Evolutionary conservation across 1,140 invertebrate species (phyloP).

Genomic region (Drosophila leontia): DNA sequence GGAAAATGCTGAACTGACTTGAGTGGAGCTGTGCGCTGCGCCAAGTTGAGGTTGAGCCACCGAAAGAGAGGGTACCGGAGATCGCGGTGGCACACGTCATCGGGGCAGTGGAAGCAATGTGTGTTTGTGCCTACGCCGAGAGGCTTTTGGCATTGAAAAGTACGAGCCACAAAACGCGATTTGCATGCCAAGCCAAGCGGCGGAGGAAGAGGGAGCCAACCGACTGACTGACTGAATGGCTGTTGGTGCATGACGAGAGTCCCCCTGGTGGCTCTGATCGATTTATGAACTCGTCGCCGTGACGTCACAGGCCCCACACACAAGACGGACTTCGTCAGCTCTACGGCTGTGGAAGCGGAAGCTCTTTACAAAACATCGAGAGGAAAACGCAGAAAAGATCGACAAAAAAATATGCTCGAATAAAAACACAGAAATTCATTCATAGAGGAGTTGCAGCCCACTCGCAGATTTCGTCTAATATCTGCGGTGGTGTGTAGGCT

Average conservation of each 20-base stretch:
- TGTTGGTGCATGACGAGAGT: slow-evolving; percentile 73
- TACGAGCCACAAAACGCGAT: slow-evolving; percentile 61
- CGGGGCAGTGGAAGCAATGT: slow-evolving; percentile 48
- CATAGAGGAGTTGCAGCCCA: slow-evolving; percentile 52
- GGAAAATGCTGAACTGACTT: slow-evolving; percentile 43
- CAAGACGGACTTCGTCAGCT: slow-evolving; percentile 41
- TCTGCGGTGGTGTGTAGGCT: slow-evolving; percentile 29
- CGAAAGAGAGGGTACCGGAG: slow-evolving; percentile 20
- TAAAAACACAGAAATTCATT: slow-evolving; percentile 61
- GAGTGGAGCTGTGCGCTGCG: not conserved
- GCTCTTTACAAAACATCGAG: slow-evolving; percentile 63
- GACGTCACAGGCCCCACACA: slow-evolving; percentile 69
- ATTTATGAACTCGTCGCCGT: slow-evolving; percentile 77
- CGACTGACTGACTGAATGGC: slow-evolving; percentile 31
- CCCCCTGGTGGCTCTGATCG: slow-evolving; percentile 69
- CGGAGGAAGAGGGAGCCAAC: not conserved
- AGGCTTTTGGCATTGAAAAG: slow-evolving; percentile 72
- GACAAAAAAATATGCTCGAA: not conserved
- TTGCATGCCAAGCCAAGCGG: slow-evolving; percentile 69
- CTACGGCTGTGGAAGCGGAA: slow-evolving; percentile 62
- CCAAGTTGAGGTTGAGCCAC: slow-evolving; percentile 39
- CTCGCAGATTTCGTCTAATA: slow-evolving; percentile 36
- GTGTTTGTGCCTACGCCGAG: slow-evolving; percentile 62
- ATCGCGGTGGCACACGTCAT: slow-evolving; percentile 73
- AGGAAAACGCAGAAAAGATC: slow-evolving; percentile 30